These are phyloP conservation scores for Cotesia vestalis DNA, from an alignment of 1,140 invertebrate genomes.

Conservation along the genomic window DNA sequence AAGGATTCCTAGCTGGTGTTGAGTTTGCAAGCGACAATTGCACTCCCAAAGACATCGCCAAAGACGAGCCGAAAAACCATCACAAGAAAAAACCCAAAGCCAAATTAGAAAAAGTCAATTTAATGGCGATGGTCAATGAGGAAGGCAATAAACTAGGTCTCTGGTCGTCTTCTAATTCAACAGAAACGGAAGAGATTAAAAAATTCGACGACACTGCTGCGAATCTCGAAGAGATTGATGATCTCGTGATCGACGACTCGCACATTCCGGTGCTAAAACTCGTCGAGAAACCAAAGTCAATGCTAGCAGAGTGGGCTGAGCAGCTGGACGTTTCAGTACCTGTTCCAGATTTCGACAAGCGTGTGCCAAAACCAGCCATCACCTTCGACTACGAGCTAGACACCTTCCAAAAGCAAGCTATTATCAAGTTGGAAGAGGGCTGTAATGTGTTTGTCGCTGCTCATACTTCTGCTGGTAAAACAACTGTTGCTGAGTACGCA, in stretches of 20 bases:
- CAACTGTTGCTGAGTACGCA: constrained; percentile 98
- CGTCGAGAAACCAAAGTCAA: constrained; percentile 52
- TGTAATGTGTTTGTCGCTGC: constrained; percentile 98
- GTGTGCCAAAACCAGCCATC: constrained; percentile 85
- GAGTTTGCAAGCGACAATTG: constrained; percentile 66
- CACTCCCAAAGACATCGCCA: constrained; percentile 52
- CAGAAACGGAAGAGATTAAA: constrained; percentile 11
- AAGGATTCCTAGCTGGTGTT: constrained; percentile 71
- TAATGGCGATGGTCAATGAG: constrained; percentile 47
- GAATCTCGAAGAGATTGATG: constrained; percentile 51
- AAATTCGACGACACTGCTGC: constrained; percentile 33
- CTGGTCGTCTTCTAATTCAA: constrained; percentile 30
- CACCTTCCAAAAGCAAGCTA: constrained; percentile 96
- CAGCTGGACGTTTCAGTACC: constrained; percentile 82
- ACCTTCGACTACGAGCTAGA: constrained; percentile 94
- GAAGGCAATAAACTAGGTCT: constrained; percentile 43
- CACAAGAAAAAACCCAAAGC: constrained; percentile 24
- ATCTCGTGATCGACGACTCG: constrained; percentile 53
- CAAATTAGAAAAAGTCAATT: constrained; percentile 42
- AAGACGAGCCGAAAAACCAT: constrained; percentile 17
- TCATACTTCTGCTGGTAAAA: constrained; percentile 99
- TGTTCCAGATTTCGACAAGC: constrained; percentile 83
- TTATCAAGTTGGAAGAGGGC: constrained; percentile 91
- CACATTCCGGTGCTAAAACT: constrained; percentile 68
- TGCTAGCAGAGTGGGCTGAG: constrained; percentile 83